Conservation (phyloP, 2,888 invertebrate species). For the Pterostichus madidus region DNA sequence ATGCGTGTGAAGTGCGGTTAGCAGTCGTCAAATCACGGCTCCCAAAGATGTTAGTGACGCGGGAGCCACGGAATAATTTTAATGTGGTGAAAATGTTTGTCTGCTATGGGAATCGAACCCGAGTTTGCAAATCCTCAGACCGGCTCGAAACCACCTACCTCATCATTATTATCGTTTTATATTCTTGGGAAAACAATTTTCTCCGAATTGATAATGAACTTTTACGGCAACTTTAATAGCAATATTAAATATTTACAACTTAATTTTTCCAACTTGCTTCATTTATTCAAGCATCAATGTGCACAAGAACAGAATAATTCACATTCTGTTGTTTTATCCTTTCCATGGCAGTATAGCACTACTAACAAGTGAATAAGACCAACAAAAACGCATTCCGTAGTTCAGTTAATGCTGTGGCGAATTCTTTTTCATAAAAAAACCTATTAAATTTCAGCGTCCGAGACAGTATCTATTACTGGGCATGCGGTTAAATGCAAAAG, state of each 20-base stretch:
- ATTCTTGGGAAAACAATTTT: neutral
- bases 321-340: slow-evolving; percentile 24
- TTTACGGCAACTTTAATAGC: slow-evolving; percentile 4
- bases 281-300: slow-evolving; percentile 11
- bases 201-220: slow-evolving; percentile 5
- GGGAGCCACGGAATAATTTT: no score
- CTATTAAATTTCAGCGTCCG: slow-evolving; percentile 57
- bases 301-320: neutral
- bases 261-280: slow-evolving; percentile 5
- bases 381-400: slow-evolving; percentile 44
- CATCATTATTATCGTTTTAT: no score
- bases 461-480: slow-evolving; percentile 48
- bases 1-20: no score
- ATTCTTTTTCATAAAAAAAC: slow-evolving; percentile 60
- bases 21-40: no score
- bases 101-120: no score
- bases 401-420: slow-evolving; percentile 43
- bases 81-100: no score
- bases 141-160: no score
- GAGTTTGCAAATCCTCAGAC: no score
- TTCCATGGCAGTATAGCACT: neutral
- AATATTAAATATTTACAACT: slow-evolving; percentile 23
- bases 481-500: slow-evolving; percentile 52
- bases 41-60: no score
- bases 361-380: slow-evolving; percentile 5